Evolutionary conservation across 2,888 invertebrate genomes (phyloP), one percentile per base, ranked within the genome.

Genomic region (Tupiocoris notatus): DNA sequence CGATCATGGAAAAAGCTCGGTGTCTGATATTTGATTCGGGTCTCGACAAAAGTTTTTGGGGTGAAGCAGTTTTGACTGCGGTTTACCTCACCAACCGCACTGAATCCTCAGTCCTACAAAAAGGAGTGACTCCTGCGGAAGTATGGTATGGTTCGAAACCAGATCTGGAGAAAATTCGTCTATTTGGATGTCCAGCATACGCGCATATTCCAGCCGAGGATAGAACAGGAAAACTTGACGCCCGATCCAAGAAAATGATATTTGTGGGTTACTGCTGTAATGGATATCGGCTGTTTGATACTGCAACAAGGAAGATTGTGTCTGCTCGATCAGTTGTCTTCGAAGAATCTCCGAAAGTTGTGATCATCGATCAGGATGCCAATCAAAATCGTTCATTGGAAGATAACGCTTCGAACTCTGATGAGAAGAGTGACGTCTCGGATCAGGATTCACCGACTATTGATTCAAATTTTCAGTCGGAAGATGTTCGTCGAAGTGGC

Each of bases 41-140:
- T 54, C 54, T 54, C 7, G 9, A 7, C 16, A 54, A 54, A 21
- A 9, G 24, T 3, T 6, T 62, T 9, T 62, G 62, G 22, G 18
- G 24, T 18, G 62, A 62, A 17, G 64, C 63, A n/a, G 77, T 80
- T 3, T 25, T 77, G 17, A 77, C 78, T 59, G 79, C 81, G 63
- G 71, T 80, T 23, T 82, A 81, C 77, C 63, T 82, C 17, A 16
- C 79, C 24, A 82, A 83, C 66, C 79, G 82, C 81, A 62, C 67
- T 23, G 76, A 74, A 65, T 80, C 79, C 21, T 73, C 68, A 22
- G 76, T 76, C 20, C 9, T 80, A 63, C 39, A 20, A 22, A 66
- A 54, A 12, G 76, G 79, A 54, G 63, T 24, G n/a, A 82, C 83
- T 6, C 82, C 82, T 9, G 73, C 66, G 59, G 82, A 83, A 79